Evolutionary conservation across 2,888 invertebrate species (phyloP).

Genomic region (Morpho deidamia): DNA sequence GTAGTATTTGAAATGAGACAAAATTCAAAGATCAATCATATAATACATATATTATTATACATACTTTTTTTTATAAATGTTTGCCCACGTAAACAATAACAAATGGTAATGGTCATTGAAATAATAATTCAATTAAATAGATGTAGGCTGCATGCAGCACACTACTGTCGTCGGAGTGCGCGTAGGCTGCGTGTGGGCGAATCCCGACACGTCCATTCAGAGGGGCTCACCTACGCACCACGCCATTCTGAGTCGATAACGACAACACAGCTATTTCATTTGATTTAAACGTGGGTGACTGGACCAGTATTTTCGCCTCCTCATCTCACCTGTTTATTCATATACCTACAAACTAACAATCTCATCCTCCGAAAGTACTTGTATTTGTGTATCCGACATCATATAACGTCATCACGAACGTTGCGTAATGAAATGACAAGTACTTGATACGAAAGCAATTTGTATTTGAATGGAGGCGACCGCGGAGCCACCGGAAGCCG

Average conservation of each 20-base stretch:
- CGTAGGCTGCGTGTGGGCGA: constrained; percentile 45
- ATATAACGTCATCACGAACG: constrained; percentile 36
- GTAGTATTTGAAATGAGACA: no score
- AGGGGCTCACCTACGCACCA: constrained; percentile 45
- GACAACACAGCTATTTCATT: constrained; percentile 43
- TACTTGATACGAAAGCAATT: constrained; percentile 59
- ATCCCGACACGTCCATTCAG: constrained; percentile 60
- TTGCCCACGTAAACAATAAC: no score
- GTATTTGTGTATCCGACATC: constrained; percentile 14
- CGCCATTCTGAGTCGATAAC: constrained; percentile 50
- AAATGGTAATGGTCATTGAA: background rate
- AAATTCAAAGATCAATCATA: no score
- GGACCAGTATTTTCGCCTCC: constrained; percentile 15
- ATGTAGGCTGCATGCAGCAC: constrained; percentile 16
- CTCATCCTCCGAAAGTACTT: background rate
- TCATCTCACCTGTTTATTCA: constrained; percentile 17
- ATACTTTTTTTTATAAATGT: no score
- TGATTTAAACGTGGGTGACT: constrained; percentile 25
- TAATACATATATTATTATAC: no score
- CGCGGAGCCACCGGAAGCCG: constrained; percentile 60
- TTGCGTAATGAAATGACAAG: constrained; percentile 41
- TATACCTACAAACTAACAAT: constrained; percentile 1
- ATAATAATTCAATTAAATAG: background rate
- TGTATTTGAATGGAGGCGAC: constrained; percentile 56
- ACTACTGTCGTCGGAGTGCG: constrained; percentile 24